A percentile compares a stretch with the other conserved stretches of the same genome.
Conservation (phyloP, 2,797 vertebrate genomes). For the Microhierax caerulescens region DNA sequence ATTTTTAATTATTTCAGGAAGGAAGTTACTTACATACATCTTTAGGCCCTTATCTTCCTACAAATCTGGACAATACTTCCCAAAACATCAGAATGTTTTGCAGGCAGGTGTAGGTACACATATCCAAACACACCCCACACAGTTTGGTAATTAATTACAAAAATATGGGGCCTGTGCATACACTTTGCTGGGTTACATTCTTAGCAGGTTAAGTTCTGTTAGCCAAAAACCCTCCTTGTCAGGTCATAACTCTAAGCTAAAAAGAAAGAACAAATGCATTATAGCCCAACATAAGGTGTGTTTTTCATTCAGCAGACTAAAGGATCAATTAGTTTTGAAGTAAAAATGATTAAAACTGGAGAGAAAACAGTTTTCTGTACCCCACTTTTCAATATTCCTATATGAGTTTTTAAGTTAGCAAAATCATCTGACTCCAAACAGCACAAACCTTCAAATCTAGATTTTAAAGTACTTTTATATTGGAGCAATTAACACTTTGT, state of each 20-base stretch:
- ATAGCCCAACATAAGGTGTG: background rate
- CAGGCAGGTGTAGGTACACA: background rate
- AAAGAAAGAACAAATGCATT: background rate
- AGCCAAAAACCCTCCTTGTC: background rate
- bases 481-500: background rate
- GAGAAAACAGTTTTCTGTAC: background rate
- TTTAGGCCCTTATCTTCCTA: background rate
- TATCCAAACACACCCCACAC: background rate
- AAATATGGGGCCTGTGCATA: background rate
- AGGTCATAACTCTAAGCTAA: background rate
- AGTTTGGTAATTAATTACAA: background rate
- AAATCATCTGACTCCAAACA: background rate
- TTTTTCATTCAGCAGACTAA: background rate
- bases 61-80: background rate
- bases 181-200: background rate
- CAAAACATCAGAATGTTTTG: background rate
- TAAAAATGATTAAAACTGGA: background rate
- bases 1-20: background rate
- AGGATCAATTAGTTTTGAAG: background rate
- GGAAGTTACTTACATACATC: fast-evolving
- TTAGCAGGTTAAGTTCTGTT: background rate
- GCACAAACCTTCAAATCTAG: background rate
- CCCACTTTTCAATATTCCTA: background rate
- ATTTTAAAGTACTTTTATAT: background rate
- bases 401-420: background rate